Percentiles rank a stretch among this genome's conserved stretches.
Evolutionary conservation across 2,888 invertebrate species (phyloP).

Genomic region (Pimpla rufipes): DNA sequence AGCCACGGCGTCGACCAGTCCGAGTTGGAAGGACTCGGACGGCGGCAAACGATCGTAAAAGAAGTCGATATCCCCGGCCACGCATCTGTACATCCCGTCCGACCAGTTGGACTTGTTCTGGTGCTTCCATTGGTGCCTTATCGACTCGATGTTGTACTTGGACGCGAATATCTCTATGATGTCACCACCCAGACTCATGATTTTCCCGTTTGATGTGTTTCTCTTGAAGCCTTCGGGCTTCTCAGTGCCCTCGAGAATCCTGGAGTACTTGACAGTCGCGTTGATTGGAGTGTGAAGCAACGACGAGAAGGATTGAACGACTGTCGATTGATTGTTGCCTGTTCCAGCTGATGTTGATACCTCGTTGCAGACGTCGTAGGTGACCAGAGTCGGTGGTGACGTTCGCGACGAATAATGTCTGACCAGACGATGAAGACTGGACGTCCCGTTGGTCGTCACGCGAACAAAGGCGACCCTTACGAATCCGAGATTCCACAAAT

Average conservation of each 20-base stretch:
- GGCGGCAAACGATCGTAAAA: too few relatives aligned
- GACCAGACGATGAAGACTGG: not conserved
- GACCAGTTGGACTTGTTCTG: too few relatives aligned
- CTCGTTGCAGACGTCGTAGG: not conserved
- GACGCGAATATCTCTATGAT: not conserved
- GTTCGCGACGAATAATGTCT: not conserved
- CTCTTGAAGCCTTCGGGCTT: not conserved
- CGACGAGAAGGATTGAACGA: not conserved
- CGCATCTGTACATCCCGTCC: too few relatives aligned
- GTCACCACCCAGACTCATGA: not conserved
- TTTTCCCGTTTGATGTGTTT: not conserved
- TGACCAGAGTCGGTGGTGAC: not conserved
- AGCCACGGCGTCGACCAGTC: not conserved
- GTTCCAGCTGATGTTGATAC: too few relatives aligned
- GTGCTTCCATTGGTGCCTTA: not conserved
- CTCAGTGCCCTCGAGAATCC: not conserved
- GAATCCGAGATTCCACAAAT: slow-evolving; percentile 20
- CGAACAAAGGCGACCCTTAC: slow-evolving; percentile 5
- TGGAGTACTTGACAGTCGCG: not conserved
- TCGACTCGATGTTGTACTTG: not conserved
- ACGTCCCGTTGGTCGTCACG: not conserved
- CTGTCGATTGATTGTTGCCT: not conserved
- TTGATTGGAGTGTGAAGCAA: not conserved
- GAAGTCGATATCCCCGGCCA: too few relatives aligned
- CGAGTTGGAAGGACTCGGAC: too few relatives aligned